phyloP scores from a whole-genome alignment of 2,113 vertebrate genomes.

The Cheilinus undulatus region DNA sequence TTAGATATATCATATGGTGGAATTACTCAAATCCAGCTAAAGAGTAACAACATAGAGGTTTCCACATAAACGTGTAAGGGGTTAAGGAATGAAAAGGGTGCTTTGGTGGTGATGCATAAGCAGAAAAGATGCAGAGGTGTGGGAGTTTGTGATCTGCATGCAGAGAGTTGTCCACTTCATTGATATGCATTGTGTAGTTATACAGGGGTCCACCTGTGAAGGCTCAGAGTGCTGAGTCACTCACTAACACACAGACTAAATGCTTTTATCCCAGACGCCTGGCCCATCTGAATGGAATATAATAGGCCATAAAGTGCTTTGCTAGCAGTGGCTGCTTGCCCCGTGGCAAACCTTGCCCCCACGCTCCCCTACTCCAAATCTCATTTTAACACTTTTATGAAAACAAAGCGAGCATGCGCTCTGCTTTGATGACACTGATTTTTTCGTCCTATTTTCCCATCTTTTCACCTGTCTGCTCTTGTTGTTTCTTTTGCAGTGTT shows the following conservation, averaged over 20 bases:
- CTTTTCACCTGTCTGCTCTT: constrained; percentile 26
- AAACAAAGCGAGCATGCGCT: constrained; percentile 57
- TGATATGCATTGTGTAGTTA: constrained; percentile 75
- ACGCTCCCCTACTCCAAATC: constrained; percentile 63
- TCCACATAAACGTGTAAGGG: constrained; percentile 43
- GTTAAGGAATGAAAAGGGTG: constrained; percentile 34
- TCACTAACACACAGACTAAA: constrained; percentile 70
- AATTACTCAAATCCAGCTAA: constrained; percentile 21
- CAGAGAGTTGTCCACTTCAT: constrained; percentile 61
- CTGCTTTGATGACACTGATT: constrained; percentile 57
- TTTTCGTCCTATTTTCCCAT: constrained; percentile 11
- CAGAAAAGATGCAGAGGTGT: constrained; percentile 17
- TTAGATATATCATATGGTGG: constrained; percentile 5
- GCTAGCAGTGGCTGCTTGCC: constrained; percentile 72
- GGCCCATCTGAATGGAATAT: constrained; percentile 79
- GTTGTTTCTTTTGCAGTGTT: constrained; percentile 17
- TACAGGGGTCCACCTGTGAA: constrained; percentile 71
- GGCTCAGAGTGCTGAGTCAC: constrained; percentile 78
- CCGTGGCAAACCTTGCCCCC: constrained; percentile 68
- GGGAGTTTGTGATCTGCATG: constrained; percentile 52
- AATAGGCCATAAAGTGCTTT: constrained; percentile 79
- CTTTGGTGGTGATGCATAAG: constrained; percentile 5
- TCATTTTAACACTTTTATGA: constrained; percentile 71
- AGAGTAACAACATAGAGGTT: constrained; percentile 24
- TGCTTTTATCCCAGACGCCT: constrained; percentile 78